Percentiles rank a stretch among this genome's conserved stretches.
These are phyloP conservation scores for cat (Felis catus) DNA, from an alignment of 2,113 vertebrate species.

Conservation along the genomic window F.catus_Fca126_mat1.0 CM031412.1:223073001-223073500, in stretches of 20 bases:
- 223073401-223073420: neutral
- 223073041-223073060: neutral
- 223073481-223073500: neutral
- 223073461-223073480: rapidly evolving
- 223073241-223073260: too few species aligned
- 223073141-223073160: neutral
- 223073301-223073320: too few species aligned
- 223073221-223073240: neutral
- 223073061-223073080: neutral
- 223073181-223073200: rapidly evolving
- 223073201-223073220: neutral
- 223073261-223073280: too few species aligned
- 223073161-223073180: neutral
- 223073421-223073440: neutral
- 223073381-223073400: neutral
- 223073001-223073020: neutral
- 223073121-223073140: neutral
- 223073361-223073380: neutral
- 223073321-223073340: too few species aligned
- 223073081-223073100: neutral
- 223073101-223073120: neutral
- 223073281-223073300: too few species aligned
- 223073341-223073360: neutral
- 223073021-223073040: neutral
- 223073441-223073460: neutral